These are phyloP conservation scores for Ondatra zibethicus DNA, from an alignment of 2,113 vertebrate species.

Conservation along the genomic window DNA sequence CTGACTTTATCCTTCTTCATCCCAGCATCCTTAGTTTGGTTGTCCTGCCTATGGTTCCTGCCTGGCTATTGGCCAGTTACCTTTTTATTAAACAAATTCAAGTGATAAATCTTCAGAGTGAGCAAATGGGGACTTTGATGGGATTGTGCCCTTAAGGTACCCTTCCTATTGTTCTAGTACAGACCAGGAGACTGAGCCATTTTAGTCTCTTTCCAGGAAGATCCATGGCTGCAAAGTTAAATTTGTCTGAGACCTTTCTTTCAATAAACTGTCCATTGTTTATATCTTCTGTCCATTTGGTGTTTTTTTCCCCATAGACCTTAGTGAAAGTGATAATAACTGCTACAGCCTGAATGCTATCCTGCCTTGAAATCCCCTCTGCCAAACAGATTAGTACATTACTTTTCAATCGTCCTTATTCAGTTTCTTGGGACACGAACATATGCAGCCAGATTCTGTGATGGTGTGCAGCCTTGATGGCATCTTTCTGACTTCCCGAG, in stretches of 20 bases:
- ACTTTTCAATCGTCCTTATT: not conserved
- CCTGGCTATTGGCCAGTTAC: not conserved
- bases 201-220: not conserved
- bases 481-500: not conserved
- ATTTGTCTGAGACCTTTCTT: not conserved
- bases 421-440: not conserved
- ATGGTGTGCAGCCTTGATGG: not conserved
- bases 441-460: not conserved
- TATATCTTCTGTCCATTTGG: not conserved
- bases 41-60: not conserved
- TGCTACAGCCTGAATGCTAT: not conserved
- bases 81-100: not conserved
- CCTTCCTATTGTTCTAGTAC: not conserved
- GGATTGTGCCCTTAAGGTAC: not conserved
- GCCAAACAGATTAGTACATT: not conserved
- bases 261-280: not conserved
- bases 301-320: not conserved
- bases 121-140: not conserved
- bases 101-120: not conserved
- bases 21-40: not conserved
- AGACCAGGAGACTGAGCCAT: not conserved
- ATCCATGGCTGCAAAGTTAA: not conserved
- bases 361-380: not conserved
- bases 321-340: not conserved
- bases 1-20: not conserved